phyloP scores from a whole-genome alignment of 2,113 vertebrate species.

The Macquaria ambigua region DNA sequence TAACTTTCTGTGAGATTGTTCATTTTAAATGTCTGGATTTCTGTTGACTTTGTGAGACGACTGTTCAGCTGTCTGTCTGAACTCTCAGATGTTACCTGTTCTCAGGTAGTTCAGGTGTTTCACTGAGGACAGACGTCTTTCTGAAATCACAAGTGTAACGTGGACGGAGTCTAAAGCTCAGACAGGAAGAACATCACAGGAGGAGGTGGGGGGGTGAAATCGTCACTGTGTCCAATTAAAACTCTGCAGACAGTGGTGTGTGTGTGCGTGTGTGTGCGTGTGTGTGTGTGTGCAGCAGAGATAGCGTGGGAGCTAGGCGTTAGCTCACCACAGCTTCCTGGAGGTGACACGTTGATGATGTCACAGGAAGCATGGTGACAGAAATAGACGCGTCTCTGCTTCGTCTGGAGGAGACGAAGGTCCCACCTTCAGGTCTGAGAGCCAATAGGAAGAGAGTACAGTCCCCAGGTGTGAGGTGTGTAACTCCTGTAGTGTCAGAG shows the following conservation, averaged over 20 bases:
- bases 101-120: no score
- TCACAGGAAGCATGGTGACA: slow-evolving; percentile 37
- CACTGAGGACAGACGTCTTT: no score
- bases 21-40: no score
- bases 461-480: background rate
- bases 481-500: background rate
- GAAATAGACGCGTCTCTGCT: background rate
- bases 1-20: no score
- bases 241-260: background rate
- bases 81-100: no score
- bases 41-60: no score
- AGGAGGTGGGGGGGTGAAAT: no score
- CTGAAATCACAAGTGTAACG: no score
- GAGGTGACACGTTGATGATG: background rate
- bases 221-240: background rate
- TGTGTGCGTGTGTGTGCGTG: background rate
- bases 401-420: background rate
- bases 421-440: background rate
- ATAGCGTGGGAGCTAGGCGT: slow-evolving; percentile 17
- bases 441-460: background rate
- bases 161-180: no score
- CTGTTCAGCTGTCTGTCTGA: no score
- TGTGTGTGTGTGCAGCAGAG: slow-evolving; percentile 8
- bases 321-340: slow-evolving; percentile 62
- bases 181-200: no score